Percentiles rank a stretch among this genome's conserved stretches.
phyloP scores from a whole-genome alignment of 2,888 invertebrate genomes.

The Lithophane semibrunnea region DNA sequence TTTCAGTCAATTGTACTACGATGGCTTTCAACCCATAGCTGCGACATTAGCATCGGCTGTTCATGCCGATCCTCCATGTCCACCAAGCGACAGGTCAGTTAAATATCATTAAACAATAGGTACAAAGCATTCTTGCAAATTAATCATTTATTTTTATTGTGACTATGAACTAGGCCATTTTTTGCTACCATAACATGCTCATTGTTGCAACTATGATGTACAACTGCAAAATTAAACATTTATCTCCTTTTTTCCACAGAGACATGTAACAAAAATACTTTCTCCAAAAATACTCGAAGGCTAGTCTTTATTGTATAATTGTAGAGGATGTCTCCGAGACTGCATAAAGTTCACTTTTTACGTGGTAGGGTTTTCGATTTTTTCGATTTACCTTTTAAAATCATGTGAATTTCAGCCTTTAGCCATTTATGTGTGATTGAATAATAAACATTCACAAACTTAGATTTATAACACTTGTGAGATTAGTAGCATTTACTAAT shows the following conservation, averaged over 20 bases:
- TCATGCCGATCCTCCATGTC: slow-evolving; percentile 97
- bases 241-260: background rate
- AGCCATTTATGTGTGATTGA: too few species aligned
- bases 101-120: background rate
- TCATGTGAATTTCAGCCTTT: too few species aligned
- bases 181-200: background rate
- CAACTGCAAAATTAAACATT: background rate
- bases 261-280: background rate
- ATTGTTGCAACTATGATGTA: background rate
- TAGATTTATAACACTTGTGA: too few species aligned
- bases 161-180: background rate
- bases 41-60: slow-evolving; percentile 95
- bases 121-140: background rate
- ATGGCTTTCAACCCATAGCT: slow-evolving; percentile 98
- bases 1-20: slow-evolving; percentile 98
- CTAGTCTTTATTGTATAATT: too few species aligned
- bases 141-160: background rate
- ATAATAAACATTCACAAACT: too few species aligned
- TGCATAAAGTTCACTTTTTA: too few species aligned
- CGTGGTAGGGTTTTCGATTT: too few species aligned
- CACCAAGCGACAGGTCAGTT: slow-evolving; percentile 95
- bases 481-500: too few species aligned
- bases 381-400: too few species aligned
- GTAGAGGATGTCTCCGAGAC: too few species aligned
- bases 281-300: background rate